Evolutionary conservation across 2,113 vertebrate species (phyloP).

Genomic region (Ammodytes marinus): DNA sequence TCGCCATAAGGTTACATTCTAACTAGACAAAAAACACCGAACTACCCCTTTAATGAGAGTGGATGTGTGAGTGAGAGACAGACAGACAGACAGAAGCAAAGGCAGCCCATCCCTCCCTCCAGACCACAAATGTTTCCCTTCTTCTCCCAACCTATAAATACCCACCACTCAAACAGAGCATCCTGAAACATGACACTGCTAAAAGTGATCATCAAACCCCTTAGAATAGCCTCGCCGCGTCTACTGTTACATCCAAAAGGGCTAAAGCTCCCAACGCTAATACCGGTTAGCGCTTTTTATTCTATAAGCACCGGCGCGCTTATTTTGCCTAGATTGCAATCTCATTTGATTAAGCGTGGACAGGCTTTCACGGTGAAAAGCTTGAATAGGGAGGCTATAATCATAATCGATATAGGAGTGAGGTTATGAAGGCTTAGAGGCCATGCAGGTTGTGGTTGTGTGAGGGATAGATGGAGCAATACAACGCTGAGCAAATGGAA

Average conservation of each 20-base stretch:
- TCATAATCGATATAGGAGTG: slow-evolving; percentile 55
- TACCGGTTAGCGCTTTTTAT: slow-evolving; percentile 26
- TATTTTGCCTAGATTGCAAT: slow-evolving; percentile 53
- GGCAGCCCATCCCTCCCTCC: slow-evolving; percentile 46
- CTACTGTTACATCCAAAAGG: slow-evolving; percentile 58
- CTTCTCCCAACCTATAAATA: slow-evolving; percentile 77
- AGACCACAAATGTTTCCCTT: slow-evolving; percentile 76
- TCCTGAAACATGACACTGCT: slow-evolving; percentile 69
- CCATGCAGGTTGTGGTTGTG: slow-evolving; percentile 30
- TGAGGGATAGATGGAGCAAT: slow-evolving; percentile 39
- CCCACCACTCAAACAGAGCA: slow-evolving; percentile 46
- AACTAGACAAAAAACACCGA: no score
- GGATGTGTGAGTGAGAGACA: slow-evolving; percentile 53
- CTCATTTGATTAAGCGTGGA: slow-evolving; percentile 67
- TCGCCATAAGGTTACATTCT: no score
- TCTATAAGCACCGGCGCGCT: slow-evolving; percentile 44
- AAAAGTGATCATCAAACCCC: slow-evolving; percentile 72
- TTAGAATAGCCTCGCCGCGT: slow-evolving; percentile 64
- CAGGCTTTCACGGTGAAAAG: slow-evolving; percentile 69
- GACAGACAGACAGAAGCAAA: slow-evolving; percentile 54
- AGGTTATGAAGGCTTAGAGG: slow-evolving; percentile 42
- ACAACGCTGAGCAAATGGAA: slow-evolving; percentile 32
- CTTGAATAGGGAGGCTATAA: slow-evolving; percentile 52
- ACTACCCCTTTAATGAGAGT: slow-evolving; percentile 33
- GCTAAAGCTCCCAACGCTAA: slow-evolving; percentile 15